Conservation (phyloP, 2,888 invertebrate genomes). For the Eupithecia abbreviata region DNA sequence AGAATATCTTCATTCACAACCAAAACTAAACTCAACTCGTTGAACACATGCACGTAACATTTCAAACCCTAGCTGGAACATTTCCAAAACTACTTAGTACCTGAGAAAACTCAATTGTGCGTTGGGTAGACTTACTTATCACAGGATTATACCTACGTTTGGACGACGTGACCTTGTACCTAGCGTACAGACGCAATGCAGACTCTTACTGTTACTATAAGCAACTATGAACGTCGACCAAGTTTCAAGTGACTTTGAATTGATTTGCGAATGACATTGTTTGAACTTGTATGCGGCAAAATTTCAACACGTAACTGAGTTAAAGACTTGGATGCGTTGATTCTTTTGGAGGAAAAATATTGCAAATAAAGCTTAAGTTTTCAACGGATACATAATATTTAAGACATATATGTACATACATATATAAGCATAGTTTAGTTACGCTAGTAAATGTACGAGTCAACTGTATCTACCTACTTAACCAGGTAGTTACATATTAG, state of each 20-base stretch:
- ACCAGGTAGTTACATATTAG: too few relatives aligned
- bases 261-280: constrained; percentile 22
- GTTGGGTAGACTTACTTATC: constrained; percentile 44
- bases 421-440: too few relatives aligned
- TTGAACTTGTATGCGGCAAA: constrained; percentile 9
- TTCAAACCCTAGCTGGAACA: constrained; percentile 22
- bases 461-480: too few relatives aligned
- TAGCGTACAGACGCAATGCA: constrained; percentile 61
- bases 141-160: constrained; percentile 49
- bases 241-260: constrained; percentile 19
- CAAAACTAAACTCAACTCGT: not conserved
- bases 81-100: constrained; percentile 37
- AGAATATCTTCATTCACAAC: too few relatives aligned
- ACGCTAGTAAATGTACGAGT: too few relatives aligned
- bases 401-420: too few relatives aligned
- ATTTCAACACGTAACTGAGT: constrained; percentile 5
- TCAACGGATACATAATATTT: too few relatives aligned
- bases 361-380: not conserved
- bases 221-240: constrained; percentile 14
- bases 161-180: constrained; percentile 54
- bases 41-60: not conserved
- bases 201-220: constrained; percentile 49
- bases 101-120: constrained; percentile 39
- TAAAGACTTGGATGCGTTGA: not conserved
- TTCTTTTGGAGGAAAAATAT: not conserved